Conservation (phyloP, 2,113 vertebrate genomes). For the Chitala chitala region DNA sequence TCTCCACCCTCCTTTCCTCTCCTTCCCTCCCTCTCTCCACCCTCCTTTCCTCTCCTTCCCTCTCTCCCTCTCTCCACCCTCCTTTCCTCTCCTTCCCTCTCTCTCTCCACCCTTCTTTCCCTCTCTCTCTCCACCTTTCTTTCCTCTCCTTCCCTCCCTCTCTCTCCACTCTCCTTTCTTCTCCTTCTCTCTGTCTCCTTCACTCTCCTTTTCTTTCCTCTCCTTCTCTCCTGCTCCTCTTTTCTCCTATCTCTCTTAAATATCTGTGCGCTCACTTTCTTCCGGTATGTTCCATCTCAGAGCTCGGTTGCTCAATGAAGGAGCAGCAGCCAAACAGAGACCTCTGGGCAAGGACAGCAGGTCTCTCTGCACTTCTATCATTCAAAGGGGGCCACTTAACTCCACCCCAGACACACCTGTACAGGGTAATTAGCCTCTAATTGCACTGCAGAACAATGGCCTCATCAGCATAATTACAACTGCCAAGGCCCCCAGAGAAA, state of each 20-base stretch:
- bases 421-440: not conserved
- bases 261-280: not conserved
- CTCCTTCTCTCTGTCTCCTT: not conserved
- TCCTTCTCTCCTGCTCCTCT: not conserved
- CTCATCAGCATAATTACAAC: conserved; percentile 5
- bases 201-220: too few relatives aligned
- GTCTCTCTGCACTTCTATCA: not conserved
- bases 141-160: not conserved
- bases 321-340: not conserved
- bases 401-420: conserved; percentile 7
- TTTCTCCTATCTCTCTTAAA: not conserved
- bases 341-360: not conserved
- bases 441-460: conserved; percentile 12
- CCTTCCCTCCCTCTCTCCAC: not conserved
- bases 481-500: not conserved
- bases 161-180: not conserved
- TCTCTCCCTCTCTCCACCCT: not conserved
- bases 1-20: not conserved
- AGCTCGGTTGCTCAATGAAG: not conserved
- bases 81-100: not conserved
- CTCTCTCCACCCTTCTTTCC: not conserved
- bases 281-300: not conserved
- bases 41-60: not conserved
- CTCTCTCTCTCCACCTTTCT: not conserved
- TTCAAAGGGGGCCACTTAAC: not conserved